Conservation (phyloP, 2,888 invertebrate genomes). For the Peribatodes rhomboidaria region DNA sequence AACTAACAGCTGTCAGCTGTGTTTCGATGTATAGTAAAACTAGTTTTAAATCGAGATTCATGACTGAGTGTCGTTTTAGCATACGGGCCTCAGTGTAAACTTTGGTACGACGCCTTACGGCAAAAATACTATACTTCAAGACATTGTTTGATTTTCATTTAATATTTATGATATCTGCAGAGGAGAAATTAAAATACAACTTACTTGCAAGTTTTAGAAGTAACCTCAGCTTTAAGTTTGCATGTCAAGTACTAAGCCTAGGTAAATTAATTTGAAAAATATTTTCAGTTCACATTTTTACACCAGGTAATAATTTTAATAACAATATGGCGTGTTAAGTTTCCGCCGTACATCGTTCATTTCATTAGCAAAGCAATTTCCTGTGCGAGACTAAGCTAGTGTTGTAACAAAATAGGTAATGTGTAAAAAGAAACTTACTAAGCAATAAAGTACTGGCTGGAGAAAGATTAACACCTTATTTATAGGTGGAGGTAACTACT, state of each 20-base stretch:
- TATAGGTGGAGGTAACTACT: background rate
- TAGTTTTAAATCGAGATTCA: no score
- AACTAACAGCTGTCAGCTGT: no score
- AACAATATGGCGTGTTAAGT: constrained; percentile 45
- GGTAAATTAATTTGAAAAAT: constrained; percentile 14
- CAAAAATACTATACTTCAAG: background rate
- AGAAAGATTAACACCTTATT: background rate
- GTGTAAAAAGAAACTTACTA: constrained; percentile 8
- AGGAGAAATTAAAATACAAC: no score
- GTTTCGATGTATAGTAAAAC: no score
- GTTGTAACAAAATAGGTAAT: constrained; percentile 14
- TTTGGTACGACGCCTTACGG: no score
- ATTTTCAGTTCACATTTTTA: constrained; percentile 20
- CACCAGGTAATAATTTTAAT: constrained; percentile 37
- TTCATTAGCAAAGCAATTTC: constrained; percentile 52
- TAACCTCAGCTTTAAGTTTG: background rate
- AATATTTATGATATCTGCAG: no score
- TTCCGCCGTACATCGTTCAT: constrained; percentile 36
- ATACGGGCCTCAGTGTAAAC: no score
- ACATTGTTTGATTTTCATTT: background rate
- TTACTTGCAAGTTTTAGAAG: background rate
- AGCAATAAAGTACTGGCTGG: background rate
- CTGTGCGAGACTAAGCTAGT: constrained; percentile 31
- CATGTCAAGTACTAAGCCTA: constrained; percentile 8
- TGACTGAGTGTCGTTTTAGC: no score